Base-by-base conservation (phyloP, 2,113 vertebrate species). In the Petrocephalus microphthalmus region DNA sequence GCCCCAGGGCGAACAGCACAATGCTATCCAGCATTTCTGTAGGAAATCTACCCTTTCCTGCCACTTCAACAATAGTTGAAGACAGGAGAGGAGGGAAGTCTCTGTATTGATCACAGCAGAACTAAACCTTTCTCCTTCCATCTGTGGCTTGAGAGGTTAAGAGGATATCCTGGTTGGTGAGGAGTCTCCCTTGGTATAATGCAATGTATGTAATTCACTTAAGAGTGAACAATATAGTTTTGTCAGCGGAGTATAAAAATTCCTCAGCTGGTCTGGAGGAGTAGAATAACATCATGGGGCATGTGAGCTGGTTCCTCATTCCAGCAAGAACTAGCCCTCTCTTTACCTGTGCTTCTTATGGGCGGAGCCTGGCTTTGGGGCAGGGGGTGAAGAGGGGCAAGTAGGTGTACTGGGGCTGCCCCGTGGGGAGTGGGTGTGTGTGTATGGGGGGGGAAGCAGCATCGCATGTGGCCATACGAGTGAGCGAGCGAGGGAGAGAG, bases 331-430 rank as follows among this genome's bases (percentile, higher is more conserved):
- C n/a, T 33, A 10, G 15, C 85, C 3, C 29, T 29, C n/a, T 56
- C 51, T 60, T 49, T 85, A 88, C 89, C 87, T 88, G 89, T 87
- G 49, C 47, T 85, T 64, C 87, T 37, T 52, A 47, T 71, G 49
- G 64, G 82, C 37, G 84, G 87, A 60, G 45, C 60, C 90, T 52
- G 83, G 29, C 56, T 88, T 67, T 90, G 92, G 87, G 92, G 91
- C 84, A 90, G 84, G 1, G 87, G 56, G 67, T 89, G 22, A 37
- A 83, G 37, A n/a, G 37, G 89, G 90, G 11, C n/a, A 7, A 83
- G 45, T 20, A 85, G 84, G 97, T 97, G 93, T 90, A 20, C 10
- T 60, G 45, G 42, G 37, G 17, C 64, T n/a, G 3, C 22, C 7
- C n/a, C 4, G 82, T 51, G 47, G 25, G 29, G n/a, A 49, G 37